phyloP scores from a whole-genome alignment of 1,140 invertebrate genomes.

The Drosophila ercepeae region DNA sequence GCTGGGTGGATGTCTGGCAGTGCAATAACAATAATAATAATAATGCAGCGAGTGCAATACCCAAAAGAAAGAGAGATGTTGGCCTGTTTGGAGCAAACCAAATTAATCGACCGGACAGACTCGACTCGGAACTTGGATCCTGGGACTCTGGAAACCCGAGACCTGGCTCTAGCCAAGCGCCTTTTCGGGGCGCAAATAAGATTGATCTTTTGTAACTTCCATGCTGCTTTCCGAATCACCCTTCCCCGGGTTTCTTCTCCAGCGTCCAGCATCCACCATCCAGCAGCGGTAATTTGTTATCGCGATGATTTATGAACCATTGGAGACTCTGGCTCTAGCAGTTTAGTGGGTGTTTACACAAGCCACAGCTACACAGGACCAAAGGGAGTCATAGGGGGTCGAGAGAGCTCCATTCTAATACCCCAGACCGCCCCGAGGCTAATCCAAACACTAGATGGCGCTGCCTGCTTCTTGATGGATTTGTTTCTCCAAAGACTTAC shows the following conservation, averaged over 20 bases:
- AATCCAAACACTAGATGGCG: slow-evolving; percentile 58
- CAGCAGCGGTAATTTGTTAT: slow-evolving; percentile 82
- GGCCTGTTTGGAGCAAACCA: slow-evolving; percentile 37
- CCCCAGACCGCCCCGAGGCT: slow-evolving; percentile 34
- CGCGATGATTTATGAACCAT: slow-evolving; percentile 82
- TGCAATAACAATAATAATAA: slow-evolving; percentile 58
- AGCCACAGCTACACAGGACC: slow-evolving; percentile 19
- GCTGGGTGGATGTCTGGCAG: slow-evolving; percentile 4
- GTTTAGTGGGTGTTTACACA: slow-evolving; percentile 82
- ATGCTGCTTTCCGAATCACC: slow-evolving; percentile 59
- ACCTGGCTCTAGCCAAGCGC: slow-evolving; percentile 45
- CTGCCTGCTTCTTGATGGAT: slow-evolving; percentile 73
- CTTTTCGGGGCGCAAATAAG: slow-evolving; percentile 76
- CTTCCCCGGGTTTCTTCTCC: slow-evolving; percentile 1
- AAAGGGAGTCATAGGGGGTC: background rate
- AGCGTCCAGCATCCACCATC: slow-evolving; percentile 13
- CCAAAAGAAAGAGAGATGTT: slow-evolving; percentile 60
- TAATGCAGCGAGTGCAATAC: slow-evolving; percentile 43
- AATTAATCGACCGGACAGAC: slow-evolving; percentile 37
- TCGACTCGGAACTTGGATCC: slow-evolving; percentile 7
- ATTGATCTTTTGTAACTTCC: slow-evolving; percentile 83
- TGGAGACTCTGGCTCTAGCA: slow-evolving; percentile 40
- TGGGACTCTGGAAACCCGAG: slow-evolving; percentile 7
- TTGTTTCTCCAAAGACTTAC: slow-evolving; percentile 47
- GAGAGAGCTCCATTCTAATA: slow-evolving; percentile 63